These are phyloP conservation scores for Lycaena phlaeas DNA, from an alignment of 2,888 invertebrate genomes.

Conservation along the genomic window DNA sequence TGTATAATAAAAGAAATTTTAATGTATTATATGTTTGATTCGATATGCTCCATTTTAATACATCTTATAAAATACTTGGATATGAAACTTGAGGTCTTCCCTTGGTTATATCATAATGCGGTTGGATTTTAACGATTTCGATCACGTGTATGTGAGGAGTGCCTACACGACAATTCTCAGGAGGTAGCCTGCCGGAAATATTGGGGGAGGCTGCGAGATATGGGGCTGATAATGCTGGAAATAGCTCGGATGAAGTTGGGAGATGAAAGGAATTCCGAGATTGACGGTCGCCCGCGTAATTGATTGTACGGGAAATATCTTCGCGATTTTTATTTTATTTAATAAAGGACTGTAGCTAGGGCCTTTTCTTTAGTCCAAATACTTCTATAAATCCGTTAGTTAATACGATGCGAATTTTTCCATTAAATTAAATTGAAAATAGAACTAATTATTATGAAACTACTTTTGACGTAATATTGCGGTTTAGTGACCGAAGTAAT, in stretches of 20 bases:
- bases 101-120: background rate
- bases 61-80: background rate
- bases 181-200: conserved; percentile 20
- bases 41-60: background rate
- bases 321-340: background rate
- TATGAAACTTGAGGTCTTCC: background rate
- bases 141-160: conserved; percentile 4
- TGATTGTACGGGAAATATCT: too few relatives aligned
- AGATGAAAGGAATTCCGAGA: conserved; percentile 23
- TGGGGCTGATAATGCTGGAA: conserved; percentile 17
- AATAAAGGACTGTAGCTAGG: too few relatives aligned
- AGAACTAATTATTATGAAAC: too few relatives aligned
- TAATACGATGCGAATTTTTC: too few relatives aligned
- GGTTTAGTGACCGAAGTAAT: too few relatives aligned
- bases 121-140: too few relatives aligned
- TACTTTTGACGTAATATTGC: too few relatives aligned
- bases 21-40: too few relatives aligned
- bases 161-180: conserved; percentile 16
- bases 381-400: too few relatives aligned
- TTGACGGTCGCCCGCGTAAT: background rate
- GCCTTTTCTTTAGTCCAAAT: too few relatives aligned
- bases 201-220: conserved; percentile 16
- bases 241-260: conserved; percentile 21
- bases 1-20: too few relatives aligned
- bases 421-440: too few relatives aligned